A percentile compares a stretch with the other conserved stretches of the same genome.
phyloP scores from a whole-genome alignment of 2,113 vertebrate species.

The Todiramphus chloris region DNA sequence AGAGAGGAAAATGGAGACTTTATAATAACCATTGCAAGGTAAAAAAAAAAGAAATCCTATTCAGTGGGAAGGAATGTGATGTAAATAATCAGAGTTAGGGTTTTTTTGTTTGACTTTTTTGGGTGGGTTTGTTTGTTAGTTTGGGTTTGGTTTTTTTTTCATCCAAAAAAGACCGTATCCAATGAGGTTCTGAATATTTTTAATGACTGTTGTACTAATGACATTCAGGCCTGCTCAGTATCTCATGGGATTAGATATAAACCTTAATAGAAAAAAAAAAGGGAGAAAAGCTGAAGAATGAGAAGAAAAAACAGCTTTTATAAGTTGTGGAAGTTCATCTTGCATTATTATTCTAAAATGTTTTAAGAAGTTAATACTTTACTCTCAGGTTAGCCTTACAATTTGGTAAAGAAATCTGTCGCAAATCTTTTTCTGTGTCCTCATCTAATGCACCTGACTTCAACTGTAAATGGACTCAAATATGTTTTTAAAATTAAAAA shows the following conservation, averaged over 20 bases:
- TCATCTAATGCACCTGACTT: conserved; percentile 1
- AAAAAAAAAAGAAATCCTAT: neutral
- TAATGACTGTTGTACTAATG: neutral
- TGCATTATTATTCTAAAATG: neutral
- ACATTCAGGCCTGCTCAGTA: neutral
- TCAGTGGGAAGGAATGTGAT: neutral
- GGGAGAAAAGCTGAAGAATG: neutral
- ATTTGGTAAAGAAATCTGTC: neutral
- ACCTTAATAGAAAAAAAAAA: neutral
- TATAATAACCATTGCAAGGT: neutral
- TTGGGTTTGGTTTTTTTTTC: too few relatives aligned
- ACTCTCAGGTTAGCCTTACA: neutral
- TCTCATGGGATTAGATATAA: neutral
- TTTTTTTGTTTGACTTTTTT: neutral
- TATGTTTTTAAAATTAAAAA: neutral
- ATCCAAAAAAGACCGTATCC: neutral
- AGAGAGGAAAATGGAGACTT: neutral
- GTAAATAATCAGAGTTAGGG: neutral
- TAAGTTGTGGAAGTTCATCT: neutral
- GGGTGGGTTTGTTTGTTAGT: neutral
- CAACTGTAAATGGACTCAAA: neutral
- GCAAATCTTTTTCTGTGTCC: neutral
- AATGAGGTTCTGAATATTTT: neutral
- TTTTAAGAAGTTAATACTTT: neutral
- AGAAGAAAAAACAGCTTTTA: neutral